These are phyloP conservation scores for Nyctibius bracteatus DNA, from an alignment of 2,113 vertebrate genomes.

Conservation along the genomic window DNA sequence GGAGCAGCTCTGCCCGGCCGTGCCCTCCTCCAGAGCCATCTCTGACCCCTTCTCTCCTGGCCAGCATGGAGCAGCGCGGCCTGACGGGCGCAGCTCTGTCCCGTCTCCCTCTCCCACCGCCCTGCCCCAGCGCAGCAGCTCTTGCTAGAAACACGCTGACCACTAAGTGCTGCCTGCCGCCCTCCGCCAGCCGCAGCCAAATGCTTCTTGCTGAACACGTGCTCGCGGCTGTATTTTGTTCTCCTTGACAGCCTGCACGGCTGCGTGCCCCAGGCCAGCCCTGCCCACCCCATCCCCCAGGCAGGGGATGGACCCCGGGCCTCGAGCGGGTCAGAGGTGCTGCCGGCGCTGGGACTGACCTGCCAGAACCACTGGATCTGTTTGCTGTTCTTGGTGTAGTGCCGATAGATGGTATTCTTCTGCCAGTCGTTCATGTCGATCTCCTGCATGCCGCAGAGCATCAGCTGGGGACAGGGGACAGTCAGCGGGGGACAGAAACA, in stretches of 20 bases:
- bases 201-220: not conserved
- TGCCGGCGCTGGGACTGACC: slow-evolving; percentile 64
- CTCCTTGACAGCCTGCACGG: not conserved
- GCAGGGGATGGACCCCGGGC: not conserved
- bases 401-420: slow-evolving; percentile 95
- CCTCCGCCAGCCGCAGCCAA: not conserved
- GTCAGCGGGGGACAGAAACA: not conserved
- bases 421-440: slow-evolving; percentile 96
- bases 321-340: not conserved
- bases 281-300: not conserved
- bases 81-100: not conserved
- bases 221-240: rapidly evolving
- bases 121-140: not conserved
- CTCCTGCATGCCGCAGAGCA: slow-evolving; percentile 99
- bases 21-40: not conserved
- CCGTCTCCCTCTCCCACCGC: not conserved
- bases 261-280: too few relatives aligned
- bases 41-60: not conserved
- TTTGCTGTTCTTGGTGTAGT: slow-evolving; percentile 99
- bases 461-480: slow-evolving; percentile 77
- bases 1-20: not conserved
- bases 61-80: not conserved
- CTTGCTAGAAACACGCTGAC: not conserved
- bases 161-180: not conserved
- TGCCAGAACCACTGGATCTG: slow-evolving; percentile 99